Conservation (phyloP, 2,888 invertebrate species). For the Nomada goodeniana region DNA sequence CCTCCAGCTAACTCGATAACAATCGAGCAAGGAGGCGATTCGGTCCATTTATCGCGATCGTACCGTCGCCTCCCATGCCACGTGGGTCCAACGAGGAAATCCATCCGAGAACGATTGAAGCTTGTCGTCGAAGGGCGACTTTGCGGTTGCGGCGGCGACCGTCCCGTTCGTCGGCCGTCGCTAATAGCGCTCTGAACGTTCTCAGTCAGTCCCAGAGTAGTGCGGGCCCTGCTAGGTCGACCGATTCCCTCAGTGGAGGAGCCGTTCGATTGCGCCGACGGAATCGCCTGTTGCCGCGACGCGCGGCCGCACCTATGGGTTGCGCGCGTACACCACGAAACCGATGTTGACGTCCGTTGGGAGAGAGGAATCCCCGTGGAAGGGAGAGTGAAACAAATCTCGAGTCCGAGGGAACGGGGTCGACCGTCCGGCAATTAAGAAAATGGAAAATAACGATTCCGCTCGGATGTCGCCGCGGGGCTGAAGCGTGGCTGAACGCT, state of each 20-base stretch:
- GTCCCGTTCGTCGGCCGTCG: conserved; percentile 30
- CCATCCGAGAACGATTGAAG: conserved; percentile 67
- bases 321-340: no score
- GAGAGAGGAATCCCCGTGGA: background rate
- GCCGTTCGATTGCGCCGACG: conserved; percentile 44
- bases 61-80: conserved; percentile 49
- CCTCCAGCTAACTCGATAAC: conserved; percentile 49
- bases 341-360: background rate
- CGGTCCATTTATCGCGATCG: conserved; percentile 65
- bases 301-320: no score
- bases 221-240: conserved; percentile 40
- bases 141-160: conserved; percentile 40
- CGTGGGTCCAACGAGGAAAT: conserved; percentile 61
- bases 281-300: conserved; percentile 20
- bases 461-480: background rate
- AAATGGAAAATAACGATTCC: conserved; percentile 50
- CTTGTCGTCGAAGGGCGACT: conserved; percentile 62
- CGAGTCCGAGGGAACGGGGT: background rate
- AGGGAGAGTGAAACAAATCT: conserved; percentile 9
- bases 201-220: no score
- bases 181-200: conserved; percentile 54
- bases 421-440: conserved; percentile 40
- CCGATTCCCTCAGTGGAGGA: conserved; percentile 57
- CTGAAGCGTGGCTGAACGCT: background rate
- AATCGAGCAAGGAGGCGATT: conserved; percentile 62